These are phyloP conservation scores for Pangasius larnaudii DNA, from an alignment of 2,797 vertebrate genomes.

Conservation along the genomic window DNA sequence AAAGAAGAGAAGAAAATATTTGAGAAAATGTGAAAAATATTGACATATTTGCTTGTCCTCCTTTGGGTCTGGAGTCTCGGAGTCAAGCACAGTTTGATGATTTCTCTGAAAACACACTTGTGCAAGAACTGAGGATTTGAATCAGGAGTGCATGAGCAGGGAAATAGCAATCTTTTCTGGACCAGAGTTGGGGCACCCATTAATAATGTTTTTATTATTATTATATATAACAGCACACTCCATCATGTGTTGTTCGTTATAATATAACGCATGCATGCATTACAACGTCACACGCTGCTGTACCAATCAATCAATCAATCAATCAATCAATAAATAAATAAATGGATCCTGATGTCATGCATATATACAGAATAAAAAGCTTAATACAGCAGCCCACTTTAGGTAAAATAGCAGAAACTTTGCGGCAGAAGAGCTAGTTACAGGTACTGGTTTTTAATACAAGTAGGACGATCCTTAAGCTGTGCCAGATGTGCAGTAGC, in stretches of 20 bases:
- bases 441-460: neutral
- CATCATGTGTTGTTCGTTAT: neutral
- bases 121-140: neutral
- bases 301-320: neutral
- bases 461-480: neutral
- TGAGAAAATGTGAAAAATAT: neutral
- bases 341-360: neutral
- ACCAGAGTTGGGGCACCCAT: neutral
- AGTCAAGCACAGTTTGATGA: neutral
- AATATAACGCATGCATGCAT: neutral
- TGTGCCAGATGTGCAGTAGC: neutral
- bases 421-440: neutral
- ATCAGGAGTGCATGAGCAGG: neutral
- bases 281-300: neutral
- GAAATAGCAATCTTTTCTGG: neutral
- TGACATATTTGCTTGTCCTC: neutral
- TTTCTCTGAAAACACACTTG: neutral
- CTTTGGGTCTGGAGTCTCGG: neutral
- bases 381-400: neutral
- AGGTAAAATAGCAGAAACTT: neutral
- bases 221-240: neutral
- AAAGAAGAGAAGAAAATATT: constrained; percentile 40
- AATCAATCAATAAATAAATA: neutral
- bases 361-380: neutral
- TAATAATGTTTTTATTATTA: too few relatives aligned